Conservation (phyloP, 2,888 invertebrate genomes). For the Acheta domesticus region DNA sequence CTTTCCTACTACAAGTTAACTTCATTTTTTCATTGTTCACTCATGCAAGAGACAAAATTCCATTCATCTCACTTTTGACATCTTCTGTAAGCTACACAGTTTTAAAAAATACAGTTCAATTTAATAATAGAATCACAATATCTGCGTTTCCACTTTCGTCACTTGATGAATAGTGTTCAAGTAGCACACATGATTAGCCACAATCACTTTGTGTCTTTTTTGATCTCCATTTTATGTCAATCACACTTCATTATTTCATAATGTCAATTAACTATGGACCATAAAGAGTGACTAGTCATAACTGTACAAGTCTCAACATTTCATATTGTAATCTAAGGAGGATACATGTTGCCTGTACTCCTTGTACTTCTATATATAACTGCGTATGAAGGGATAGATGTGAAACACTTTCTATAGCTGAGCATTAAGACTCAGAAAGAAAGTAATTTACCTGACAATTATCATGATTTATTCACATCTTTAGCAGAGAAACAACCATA, state of each 20-base stretch:
- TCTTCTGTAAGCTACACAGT: background rate
- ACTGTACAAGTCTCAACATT: constrained; percentile 4
- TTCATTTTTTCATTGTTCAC: background rate
- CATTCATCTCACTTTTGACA: background rate
- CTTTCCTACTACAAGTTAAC: background rate
- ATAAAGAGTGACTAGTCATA: constrained; percentile 9
- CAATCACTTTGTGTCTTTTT: background rate
- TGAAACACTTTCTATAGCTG: background rate
- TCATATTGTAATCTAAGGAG: background rate
- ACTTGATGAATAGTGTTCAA: background rate
- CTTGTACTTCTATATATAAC: background rate
- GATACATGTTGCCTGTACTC: background rate
- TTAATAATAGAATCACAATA: constrained; percentile 18
- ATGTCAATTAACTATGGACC: constrained; percentile 12
- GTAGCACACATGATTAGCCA: constrained; percentile 1
- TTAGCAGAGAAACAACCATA: background rate
- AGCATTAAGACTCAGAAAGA: background rate
- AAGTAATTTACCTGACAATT: background rate
- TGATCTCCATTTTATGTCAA: background rate
- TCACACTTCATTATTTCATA: constrained; percentile 11
- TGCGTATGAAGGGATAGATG: constrained; percentile 7
- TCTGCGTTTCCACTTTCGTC: background rate
- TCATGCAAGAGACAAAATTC: background rate
- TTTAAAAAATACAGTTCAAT: constrained; percentile 7
- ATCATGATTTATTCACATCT: background rate